Evolutionary conservation across 2,113 vertebrate species (phyloP).

Genomic region (Cochlearius cochlearius): DNA sequence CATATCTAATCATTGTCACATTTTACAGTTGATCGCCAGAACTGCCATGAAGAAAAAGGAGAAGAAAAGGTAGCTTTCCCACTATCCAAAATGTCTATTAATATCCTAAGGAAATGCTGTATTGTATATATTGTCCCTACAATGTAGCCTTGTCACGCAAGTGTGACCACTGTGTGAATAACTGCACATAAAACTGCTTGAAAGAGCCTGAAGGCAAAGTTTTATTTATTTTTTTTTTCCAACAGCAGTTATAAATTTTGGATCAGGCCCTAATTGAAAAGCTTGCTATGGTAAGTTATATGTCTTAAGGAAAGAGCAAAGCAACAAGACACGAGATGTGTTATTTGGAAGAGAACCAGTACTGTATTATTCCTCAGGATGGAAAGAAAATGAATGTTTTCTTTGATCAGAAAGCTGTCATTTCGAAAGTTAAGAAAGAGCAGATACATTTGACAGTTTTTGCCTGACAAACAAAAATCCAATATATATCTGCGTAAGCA

Average conservation of each 20-base stretch:
- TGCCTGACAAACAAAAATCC: background rate
- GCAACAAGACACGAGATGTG: background rate
- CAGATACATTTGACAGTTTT: background rate
- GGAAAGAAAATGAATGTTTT: background rate
- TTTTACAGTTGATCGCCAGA: slow-evolving; percentile 15
- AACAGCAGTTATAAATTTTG: slow-evolving; percentile 10
- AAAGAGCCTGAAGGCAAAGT: background rate
- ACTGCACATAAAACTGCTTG: background rate
- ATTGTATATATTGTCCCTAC: background rate
- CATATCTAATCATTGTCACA: slow-evolving; percentile 19
- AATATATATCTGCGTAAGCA: background rate
- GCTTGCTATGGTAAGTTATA: background rate
- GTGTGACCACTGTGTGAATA: background rate
- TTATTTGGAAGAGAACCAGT: background rate
- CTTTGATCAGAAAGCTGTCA: background rate
- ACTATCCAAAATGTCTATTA: background rate
- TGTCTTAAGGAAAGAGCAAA: slow-evolving; percentile 12
- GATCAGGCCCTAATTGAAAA: slow-evolving; percentile 26
- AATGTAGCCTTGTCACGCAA: slow-evolving; percentile 29
- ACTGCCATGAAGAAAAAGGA: slow-evolving; percentile 20
- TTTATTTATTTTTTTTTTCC: background rate
- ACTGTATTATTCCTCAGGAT: background rate
- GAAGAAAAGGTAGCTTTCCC: slow-evolving; percentile 17
- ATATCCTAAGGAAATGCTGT: slow-evolving; percentile 24
- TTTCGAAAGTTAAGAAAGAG: background rate